Conservation (phyloP, 1,140 invertebrate genomes). For the Spodoptera frugiperda region DNA sequence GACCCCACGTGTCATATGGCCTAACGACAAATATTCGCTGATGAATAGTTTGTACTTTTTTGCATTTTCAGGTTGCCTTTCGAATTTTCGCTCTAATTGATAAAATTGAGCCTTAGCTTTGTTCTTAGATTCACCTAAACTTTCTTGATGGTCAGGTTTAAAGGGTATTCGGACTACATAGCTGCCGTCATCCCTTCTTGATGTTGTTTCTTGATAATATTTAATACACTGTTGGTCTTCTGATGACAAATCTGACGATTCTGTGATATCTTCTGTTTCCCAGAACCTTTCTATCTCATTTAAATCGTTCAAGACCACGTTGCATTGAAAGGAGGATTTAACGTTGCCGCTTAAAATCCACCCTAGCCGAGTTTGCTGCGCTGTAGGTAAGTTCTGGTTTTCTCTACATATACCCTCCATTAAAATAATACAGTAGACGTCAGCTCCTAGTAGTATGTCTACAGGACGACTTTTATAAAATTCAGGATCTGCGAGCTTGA, state of each 20-base stretch:
- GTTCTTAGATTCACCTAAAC: not conserved
- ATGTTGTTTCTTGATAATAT: not conserved
- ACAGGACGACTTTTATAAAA: conserved; percentile 50
- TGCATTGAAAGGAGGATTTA: conserved; percentile 52
- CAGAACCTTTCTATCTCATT: conserved; percentile 7
- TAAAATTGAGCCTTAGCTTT: conserved; percentile 1
- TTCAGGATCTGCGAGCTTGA: conserved; percentile 53
- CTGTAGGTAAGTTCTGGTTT: conserved; percentile 41
- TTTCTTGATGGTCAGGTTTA: not conserved
- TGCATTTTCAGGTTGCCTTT: not conserved
- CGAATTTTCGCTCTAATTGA: conserved; percentile 1
- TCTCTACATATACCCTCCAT: conserved; percentile 48
- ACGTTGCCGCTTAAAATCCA: conserved; percentile 54
- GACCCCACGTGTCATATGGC: not conserved
- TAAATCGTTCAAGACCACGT: conserved; percentile 26
- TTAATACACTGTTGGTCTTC: not conserved
- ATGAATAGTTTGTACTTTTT: conserved; percentile 4
- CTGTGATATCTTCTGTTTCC: conserved; percentile 10
- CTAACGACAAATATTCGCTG: not conserved
- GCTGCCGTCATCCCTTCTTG: not conserved
- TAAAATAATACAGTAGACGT: conserved; percentile 49
- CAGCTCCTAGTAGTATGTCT: conserved; percentile 45
- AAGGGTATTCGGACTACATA: not conserved
- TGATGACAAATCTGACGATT: not conserved
- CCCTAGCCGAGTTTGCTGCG: conserved; percentile 54